Percentiles rank a stretch among this genome's conserved stretches.
phyloP scores from a whole-genome alignment of 2,888 invertebrate species.

The Epinotia demarniana region DNA sequence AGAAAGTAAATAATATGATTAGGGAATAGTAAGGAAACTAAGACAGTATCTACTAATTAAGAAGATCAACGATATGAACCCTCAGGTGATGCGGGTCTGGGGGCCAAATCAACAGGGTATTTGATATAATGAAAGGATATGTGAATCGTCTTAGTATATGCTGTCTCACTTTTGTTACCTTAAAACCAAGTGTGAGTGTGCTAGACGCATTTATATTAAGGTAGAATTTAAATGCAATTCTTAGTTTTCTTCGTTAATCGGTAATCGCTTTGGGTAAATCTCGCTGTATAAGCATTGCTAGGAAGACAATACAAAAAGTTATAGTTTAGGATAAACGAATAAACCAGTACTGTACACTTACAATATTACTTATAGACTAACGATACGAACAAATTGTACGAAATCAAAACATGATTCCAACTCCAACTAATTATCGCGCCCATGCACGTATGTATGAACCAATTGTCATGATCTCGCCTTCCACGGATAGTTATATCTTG shows the following conservation, averaged over 20 bases:
- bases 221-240: not conserved
- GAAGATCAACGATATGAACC: conserved; percentile 13
- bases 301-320: not conserved
- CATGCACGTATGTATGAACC: too few species aligned
- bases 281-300: conserved; percentile 17
- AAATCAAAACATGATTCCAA: too few species aligned
- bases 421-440: too few species aligned
- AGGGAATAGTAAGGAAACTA: conserved; percentile 28
- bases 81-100: not conserved
- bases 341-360: too few species aligned
- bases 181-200: too few species aligned
- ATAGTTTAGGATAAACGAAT: too few species aligned
- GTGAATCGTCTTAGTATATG: too few species aligned
- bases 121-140: not conserved
- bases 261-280: not conserved
- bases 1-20: conserved; percentile 30
- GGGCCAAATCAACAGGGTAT: not conserved
- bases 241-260: not conserved
- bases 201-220: not conserved
- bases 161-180: too few species aligned
- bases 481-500: too few species aligned
- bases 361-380: too few species aligned
- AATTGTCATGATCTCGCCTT: too few species aligned
- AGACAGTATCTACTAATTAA: conserved; percentile 29
- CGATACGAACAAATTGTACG: too few species aligned